phyloP scores from a whole-genome alignment of 2,888 invertebrate genomes.

The Mesorhabditis spiculigera region DNA sequence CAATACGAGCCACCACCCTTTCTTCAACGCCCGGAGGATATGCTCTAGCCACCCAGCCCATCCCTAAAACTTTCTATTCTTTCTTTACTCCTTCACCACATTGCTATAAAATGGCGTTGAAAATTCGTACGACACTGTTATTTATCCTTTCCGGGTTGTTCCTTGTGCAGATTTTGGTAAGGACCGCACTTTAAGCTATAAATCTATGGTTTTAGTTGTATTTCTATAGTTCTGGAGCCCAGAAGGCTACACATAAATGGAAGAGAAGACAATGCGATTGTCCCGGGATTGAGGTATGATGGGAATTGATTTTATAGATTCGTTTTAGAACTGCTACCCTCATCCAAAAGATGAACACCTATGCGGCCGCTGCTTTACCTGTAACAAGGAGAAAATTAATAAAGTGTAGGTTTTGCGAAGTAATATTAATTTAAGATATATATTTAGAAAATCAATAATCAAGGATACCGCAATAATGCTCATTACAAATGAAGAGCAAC shows the following conservation, averaged over 20 bases:
- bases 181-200: neutral
- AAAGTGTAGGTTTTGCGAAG: neutral
- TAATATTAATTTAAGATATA: neutral
- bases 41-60: too few species aligned
- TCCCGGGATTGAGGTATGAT: neutral
- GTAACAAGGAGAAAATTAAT: slow-evolving; percentile 1
- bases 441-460: neutral
- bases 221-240: neutral
- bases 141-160: neutral
- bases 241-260: neutral
- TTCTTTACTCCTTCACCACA: neutral
- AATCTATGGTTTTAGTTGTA: neutral
- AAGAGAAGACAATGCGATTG: neutral
- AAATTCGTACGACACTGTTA: neutral
- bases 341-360: slow-evolving; percentile 21
- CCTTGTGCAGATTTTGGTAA: neutral
- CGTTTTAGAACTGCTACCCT: slow-evolving; percentile 22
- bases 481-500: slow-evolving; percentile 1
- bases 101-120: neutral
- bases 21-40: neutral
- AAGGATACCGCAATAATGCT: neutral
- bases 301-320: neutral
- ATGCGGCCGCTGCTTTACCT: slow-evolving; percentile 27
- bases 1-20: neutral
- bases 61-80: neutral